Conservation (phyloP, 2,113 vertebrate genomes). For the Lontra canadensis region DNA sequence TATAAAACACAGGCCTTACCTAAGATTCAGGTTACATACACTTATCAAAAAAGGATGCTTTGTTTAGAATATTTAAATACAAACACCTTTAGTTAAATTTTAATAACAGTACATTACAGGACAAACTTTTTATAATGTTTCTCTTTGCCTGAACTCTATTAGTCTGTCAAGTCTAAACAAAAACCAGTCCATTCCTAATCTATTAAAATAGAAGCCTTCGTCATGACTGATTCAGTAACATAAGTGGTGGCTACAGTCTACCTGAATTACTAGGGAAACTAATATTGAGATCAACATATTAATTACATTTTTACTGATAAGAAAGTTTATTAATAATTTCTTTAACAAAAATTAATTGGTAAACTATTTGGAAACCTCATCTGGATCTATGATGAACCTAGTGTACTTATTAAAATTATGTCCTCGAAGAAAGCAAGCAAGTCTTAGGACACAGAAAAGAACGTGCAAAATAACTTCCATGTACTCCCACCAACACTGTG, state of each 20-base stretch:
- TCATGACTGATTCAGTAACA: neutral
- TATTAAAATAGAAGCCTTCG: neutral
- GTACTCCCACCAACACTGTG: neutral
- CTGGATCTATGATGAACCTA: neutral
- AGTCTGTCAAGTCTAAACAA: neutral
- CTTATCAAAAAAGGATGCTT: neutral
- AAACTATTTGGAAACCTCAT: neutral
- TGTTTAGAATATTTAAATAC: constrained; percentile 39
- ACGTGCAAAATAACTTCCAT: neutral
- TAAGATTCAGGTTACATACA: neutral
- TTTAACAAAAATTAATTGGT: neutral
- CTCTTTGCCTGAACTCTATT: neutral
- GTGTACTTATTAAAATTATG: neutral
- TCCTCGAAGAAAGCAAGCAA: constrained; percentile 36
- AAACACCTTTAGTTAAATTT: neutral
- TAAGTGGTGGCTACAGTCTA: neutral
- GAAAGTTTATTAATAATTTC: constrained; percentile 26
- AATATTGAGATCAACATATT: neutral
- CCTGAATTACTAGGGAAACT: neutral
- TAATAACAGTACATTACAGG: neutral
- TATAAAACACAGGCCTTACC: neutral
- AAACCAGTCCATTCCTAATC: neutral
- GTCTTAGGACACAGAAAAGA: constrained; percentile 8
- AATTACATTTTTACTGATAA: constrained; percentile 6
- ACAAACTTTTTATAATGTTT: neutral